Base-by-base conservation (phyloP, 2,888 invertebrate species). In the Pristionchus arcanus region DNA sequence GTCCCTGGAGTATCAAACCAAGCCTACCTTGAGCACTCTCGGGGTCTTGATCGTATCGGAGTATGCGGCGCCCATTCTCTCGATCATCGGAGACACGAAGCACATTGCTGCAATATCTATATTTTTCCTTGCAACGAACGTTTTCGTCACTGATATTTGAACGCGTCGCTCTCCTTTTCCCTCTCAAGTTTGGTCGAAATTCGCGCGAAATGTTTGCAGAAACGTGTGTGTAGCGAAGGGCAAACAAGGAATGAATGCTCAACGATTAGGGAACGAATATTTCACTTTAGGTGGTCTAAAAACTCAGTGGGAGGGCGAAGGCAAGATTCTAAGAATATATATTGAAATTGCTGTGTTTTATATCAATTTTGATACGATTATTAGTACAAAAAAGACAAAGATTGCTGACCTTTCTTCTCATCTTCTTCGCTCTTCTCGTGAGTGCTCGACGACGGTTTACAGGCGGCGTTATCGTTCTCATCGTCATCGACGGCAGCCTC, bases 41-140 rank as follows among this genome's bases (percentile, higher is more conserved):
- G 95, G 95, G 16, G 91, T 91, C 77, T 92, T 90, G 87, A 95
- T 91, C 19, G 91, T 91, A 68, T 94, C 92, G n/a, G 91, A 91
- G 90, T 92, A 95, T 11, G 91, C 90, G 15, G 93, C 95, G 19
- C 95, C 95, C 94, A 95, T 94, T 28, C 94, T 89, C 90, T 95
- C 95, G 89, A 95, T 95, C 95, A 95, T 95, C 37, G 95, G 95
- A 21, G 93, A 93, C 55, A 93, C 93, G 28, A 93, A 84, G 90
- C 93, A 94, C 74, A 95, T 91, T 11, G 81, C 89, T 89, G 83
- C 15, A 87, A 68, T 19, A n/a, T n/a, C n/a, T 68, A 19, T 15
- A 28, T 3, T 31, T 3, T n/a, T 71, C 3, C 2, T 55, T 55
- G 55, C 55, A 55, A 19, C 55, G 21, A 55, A 55, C 55, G 55